Evolutionary conservation across 1,140 invertebrate species (phyloP).

Genomic region (Drosophila nikananu): DNA sequence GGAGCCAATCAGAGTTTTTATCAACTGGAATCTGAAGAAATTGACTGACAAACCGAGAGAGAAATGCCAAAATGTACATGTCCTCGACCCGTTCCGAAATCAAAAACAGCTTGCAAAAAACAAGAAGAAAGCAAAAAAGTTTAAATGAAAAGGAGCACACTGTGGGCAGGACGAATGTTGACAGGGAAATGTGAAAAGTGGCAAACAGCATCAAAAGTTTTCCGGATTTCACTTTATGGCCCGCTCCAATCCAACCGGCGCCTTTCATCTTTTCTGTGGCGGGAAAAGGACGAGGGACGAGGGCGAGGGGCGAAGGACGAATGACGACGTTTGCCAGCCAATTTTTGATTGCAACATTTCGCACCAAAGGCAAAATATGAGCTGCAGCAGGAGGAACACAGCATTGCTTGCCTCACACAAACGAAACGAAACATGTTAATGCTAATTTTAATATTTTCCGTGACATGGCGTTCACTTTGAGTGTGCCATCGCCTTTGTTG

Average conservation of each 20-base stretch:
- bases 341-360: slow-evolving; percentile 82
- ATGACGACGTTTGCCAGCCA: slow-evolving; percentile 40
- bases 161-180: slow-evolving; percentile 27
- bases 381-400: slow-evolving; percentile 18
- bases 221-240: slow-evolving; percentile 30
- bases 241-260: slow-evolving; percentile 18
- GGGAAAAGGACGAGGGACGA: not conserved
- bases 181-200: slow-evolving; percentile 72
- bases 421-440: slow-evolving; percentile 69
- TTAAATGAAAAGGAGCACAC: slow-evolving; percentile 52
- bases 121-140: slow-evolving; percentile 49
- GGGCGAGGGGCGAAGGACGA: slow-evolving; percentile 1
- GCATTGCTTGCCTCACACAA: slow-evolving; percentile 5
- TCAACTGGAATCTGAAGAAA: slow-evolving; percentile 81
- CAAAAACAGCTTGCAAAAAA: slow-evolving; percentile 47
- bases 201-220: slow-evolving; percentile 77
- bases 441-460: slow-evolving; percentile 84
- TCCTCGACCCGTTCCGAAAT: slow-evolving; percentile 39
- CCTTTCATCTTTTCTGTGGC: slow-evolving; percentile 44
- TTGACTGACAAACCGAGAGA: slow-evolving; percentile 63
- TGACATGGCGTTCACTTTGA: slow-evolving; percentile 82
- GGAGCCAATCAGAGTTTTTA: slow-evolving; percentile 84
- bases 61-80: slow-evolving; percentile 31
- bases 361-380: slow-evolving; percentile 72
- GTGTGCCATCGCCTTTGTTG: slow-evolving; percentile 51